phyloP scores from a whole-genome alignment of 2,888 invertebrate species.

The Hemistola chrysoprasaria region DNA sequence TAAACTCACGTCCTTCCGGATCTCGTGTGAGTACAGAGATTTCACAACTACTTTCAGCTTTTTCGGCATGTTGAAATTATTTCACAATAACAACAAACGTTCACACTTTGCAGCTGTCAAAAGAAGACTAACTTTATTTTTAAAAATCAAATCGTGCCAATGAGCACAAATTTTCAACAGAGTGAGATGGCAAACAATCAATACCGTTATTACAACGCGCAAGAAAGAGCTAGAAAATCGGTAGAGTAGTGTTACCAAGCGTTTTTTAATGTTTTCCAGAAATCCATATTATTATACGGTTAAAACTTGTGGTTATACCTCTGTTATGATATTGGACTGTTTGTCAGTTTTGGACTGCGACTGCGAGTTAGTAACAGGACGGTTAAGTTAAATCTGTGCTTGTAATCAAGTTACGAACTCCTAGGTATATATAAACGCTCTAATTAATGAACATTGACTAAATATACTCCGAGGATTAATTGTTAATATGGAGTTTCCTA shows the following conservation, averaged over 20 bases:
- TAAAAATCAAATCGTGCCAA: conserved; percentile 4
- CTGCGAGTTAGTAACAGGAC: too few relatives aligned
- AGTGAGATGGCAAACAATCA: conserved; percentile 33
- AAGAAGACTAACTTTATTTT: conserved; percentile 39
- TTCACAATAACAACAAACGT: conserved; percentile 28
- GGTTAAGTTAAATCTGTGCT: too few relatives aligned
- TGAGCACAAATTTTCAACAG: conserved; percentile 4
- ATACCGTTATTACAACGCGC: conserved; percentile 21
- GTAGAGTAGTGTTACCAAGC: conserved; percentile 23
- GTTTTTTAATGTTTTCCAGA: conserved; percentile 15
- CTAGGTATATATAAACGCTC: too few relatives aligned
- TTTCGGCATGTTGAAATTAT: conserved; percentile 65
- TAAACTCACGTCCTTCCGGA: conserved; percentile 76
- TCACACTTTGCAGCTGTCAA: conserved; percentile 33
- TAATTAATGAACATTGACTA: too few relatives aligned
- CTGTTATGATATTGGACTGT: too few relatives aligned
- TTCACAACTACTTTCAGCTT: conserved; percentile 76
- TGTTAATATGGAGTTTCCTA: too few relatives aligned
- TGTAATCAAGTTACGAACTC: too few relatives aligned
- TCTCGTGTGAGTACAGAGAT: conserved; percentile 76
- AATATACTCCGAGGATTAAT: too few relatives aligned
- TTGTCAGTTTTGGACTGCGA: too few relatives aligned
- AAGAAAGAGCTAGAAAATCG: conserved; percentile 25
- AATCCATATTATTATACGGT: conserved; percentile 7
- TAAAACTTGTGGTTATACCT: too few relatives aligned